Evolutionary conservation across 2,888 invertebrate species (phyloP).

Genomic region (Agriotes lineatus): DNA sequence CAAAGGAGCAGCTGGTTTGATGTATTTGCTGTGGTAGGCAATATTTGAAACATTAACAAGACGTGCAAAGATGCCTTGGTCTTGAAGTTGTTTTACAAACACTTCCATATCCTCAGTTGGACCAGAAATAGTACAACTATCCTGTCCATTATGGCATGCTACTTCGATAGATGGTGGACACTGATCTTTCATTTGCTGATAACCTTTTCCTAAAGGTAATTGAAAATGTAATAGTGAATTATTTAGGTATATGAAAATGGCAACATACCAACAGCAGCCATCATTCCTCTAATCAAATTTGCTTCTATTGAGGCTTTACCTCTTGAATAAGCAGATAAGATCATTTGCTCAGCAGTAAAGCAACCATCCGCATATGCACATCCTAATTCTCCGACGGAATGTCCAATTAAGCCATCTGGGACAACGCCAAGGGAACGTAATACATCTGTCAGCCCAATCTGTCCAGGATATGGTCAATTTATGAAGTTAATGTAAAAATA

Average conservation of each 20-base stretch:
- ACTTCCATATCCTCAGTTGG: constrained; percentile 73
- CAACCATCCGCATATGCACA: constrained; percentile 97
- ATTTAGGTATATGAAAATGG: not conserved
- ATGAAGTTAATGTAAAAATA: too few species aligned
- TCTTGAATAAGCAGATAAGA: constrained; percentile 86
- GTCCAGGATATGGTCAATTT: not conserved
- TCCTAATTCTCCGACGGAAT: constrained; percentile 94
- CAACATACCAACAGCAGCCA: constrained; percentile 85
- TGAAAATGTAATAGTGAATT: not conserved
- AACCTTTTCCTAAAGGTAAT: constrained; percentile 61
- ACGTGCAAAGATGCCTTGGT: constrained; percentile 82
- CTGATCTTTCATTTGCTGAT: constrained; percentile 71
- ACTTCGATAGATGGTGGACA: constrained; percentile 78
- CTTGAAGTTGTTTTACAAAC: constrained; percentile 71
- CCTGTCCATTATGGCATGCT: constrained; percentile 84
- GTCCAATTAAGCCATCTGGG: constrained; percentile 84
- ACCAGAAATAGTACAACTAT: constrained; percentile 84
- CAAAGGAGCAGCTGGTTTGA: constrained; percentile 68
- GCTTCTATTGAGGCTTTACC: constrained; percentile 82
- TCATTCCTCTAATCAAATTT: constrained; percentile 79
- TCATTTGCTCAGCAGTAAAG: constrained; percentile 88
- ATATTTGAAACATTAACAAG: constrained; percentile 89
- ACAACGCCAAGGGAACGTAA: constrained; percentile 71
- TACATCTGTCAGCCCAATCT: constrained; percentile 69
- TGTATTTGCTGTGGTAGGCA: constrained; percentile 90